Conservation (phyloP, 1,140 invertebrate genomes). For the Patella vulgata region DNA sequence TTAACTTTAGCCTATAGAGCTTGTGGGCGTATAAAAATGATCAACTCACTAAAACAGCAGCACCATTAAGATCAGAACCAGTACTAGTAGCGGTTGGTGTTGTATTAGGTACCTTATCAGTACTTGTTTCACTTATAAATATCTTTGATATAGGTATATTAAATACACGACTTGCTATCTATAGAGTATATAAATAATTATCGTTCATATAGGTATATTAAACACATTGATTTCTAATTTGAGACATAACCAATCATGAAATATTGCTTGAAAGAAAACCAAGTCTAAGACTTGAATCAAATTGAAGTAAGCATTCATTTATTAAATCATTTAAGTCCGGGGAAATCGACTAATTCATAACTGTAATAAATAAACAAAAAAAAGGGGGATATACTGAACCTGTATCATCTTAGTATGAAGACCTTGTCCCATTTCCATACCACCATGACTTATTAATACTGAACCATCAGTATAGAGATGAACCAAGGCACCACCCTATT, state of each 20-base stretch:
- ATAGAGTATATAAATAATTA: too few relatives aligned
- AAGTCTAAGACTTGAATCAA: too few relatives aligned
- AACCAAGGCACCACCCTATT: conserved; percentile 84
- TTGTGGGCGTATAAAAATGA: neutral
- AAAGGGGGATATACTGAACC: conserved; percentile 20
- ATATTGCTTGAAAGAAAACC: too few relatives aligned
- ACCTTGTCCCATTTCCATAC: conserved; percentile 97
- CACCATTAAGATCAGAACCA: conserved; percentile 91
- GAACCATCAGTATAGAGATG: conserved; percentile 93
- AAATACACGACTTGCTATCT: conserved; percentile 71
- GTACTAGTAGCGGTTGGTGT: conserved; percentile 89
- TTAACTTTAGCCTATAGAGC: too few relatives aligned
- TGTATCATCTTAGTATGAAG: conserved; percentile 83
- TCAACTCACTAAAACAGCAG: conserved; percentile 82
- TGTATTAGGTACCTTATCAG: conserved; percentile 93
- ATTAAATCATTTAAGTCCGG: too few relatives aligned
- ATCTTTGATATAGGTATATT: conserved; percentile 81
- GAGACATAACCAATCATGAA: too few relatives aligned
- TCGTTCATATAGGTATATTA: too few relatives aligned
- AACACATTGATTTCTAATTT: too few relatives aligned
- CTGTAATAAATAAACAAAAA: neutral
- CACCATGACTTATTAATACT: conserved; percentile 87
- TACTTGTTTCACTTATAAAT: conserved; percentile 86
- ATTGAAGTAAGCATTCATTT: too few relatives aligned
- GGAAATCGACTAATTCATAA: neutral